Percentiles rank a stretch among this genome's conserved stretches.
Evolutionary conservation across 2,113 vertebrate species (phyloP).

Genomic region (Nicator chloris): DNA sequence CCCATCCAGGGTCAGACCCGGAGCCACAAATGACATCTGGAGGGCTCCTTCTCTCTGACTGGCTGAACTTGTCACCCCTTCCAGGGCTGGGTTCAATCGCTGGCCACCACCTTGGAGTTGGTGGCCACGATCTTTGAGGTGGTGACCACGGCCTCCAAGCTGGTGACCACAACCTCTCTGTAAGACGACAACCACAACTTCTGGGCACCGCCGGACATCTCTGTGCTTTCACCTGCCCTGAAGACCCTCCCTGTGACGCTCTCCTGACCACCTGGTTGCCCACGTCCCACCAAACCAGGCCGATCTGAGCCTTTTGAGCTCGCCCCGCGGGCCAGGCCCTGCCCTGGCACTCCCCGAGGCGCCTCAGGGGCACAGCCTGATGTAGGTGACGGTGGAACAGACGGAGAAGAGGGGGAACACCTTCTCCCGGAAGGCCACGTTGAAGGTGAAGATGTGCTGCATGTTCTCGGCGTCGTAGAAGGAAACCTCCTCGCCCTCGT

Average conservation of each 20-base stretch:
- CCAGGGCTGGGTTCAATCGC: rapidly evolving
- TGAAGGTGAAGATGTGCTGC: slow-evolving; percentile 76
- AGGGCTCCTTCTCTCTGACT: neutral
- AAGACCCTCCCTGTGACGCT: neutral
- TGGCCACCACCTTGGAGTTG: neutral
- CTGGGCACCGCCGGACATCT: rapidly evolving
- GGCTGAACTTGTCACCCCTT: neutral
- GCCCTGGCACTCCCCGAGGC: neutral
- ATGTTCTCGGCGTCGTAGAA: slow-evolving; percentile 71
- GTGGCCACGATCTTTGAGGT: rapidly evolving
- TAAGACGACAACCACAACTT: neutral
- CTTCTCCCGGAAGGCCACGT: slow-evolving; percentile 68
- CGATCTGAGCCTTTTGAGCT: rapidly evolving
- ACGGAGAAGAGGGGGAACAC: slow-evolving; percentile 75
- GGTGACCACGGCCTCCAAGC: too few relatives aligned
- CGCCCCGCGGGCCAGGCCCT: rapidly evolving
- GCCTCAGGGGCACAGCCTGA: slow-evolving; percentile 28
- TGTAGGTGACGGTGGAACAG: slow-evolving; percentile 67
- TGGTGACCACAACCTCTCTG: neutral
- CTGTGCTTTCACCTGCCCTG: neutral
- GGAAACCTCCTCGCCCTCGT: slow-evolving; percentile 73
- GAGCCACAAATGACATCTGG: neutral
- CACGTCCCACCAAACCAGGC: rapidly evolving
- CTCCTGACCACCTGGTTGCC: neutral
- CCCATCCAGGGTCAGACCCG: rapidly evolving